Conservation (phyloP, 2,888 invertebrate species). For the Lasioglossum malachurum region DNA sequence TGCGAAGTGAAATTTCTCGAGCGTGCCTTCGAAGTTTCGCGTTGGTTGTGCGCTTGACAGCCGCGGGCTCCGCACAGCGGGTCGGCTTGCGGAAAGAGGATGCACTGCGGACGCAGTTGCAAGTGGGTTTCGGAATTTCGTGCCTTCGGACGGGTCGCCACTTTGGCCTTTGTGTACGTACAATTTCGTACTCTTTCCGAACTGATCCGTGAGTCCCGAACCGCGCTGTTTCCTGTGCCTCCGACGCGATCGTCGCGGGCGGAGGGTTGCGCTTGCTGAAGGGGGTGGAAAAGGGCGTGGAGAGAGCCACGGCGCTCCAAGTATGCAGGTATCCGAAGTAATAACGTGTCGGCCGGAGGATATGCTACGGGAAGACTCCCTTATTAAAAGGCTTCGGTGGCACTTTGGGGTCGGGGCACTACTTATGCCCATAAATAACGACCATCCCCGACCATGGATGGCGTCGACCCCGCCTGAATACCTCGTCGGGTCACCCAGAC, state of each 20-base stretch:
- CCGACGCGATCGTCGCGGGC: neutral
- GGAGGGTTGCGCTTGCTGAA: neutral
- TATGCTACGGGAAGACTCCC: constrained; percentile 57
- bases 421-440: constrained; percentile 73
- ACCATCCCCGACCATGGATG: constrained; percentile 15
- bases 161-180: neutral
- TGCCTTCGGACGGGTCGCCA: constrained; percentile 1
- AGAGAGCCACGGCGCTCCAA: constrained; percentile 62
- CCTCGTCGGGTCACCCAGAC: constrained; percentile 7
- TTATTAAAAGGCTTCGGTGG: constrained; percentile 78
- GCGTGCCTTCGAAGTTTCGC: constrained; percentile 54
- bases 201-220: neutral
- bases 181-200: neutral
- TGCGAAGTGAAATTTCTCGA: constrained; percentile 60
- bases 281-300: constrained; percentile 2
- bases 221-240: neutral
- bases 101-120: constrained; percentile 1
- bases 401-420: constrained; percentile 70
- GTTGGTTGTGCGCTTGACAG: constrained; percentile 66
- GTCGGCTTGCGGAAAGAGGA: constrained; percentile 25
- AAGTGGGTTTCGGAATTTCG: constrained; percentile 25
- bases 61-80: constrained; percentile 9
- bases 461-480: constrained; percentile 18
- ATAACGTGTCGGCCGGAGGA: constrained; percentile 73
- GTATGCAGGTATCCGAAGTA: constrained; percentile 74